Base-by-base conservation (phyloP, 2,797 vertebrate genomes). In the Bryconaethiops microstoma region DNA sequence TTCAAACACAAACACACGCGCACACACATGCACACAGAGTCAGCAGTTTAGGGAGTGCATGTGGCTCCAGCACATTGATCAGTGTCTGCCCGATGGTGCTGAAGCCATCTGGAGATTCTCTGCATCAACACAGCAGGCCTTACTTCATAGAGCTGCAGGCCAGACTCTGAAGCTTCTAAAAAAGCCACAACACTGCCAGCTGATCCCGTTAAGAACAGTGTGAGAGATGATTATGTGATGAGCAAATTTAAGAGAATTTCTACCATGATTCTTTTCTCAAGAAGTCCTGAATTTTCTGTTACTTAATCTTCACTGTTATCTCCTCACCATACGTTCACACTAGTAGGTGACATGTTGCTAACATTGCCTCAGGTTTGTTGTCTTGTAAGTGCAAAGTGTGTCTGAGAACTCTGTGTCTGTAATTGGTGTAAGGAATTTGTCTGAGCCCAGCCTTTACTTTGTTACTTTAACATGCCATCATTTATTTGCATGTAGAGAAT, bases 81-180 rank as follows among this genome's bases (percentile, higher is more conserved):
- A 71, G 73, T 84, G 69, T 82, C 72, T 76, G 39, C 40, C 42
- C 76, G 39, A 69, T 67, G 40, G 42, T 48, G 4, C 45, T 64
- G 5, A 60, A 74, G 62, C 81, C 87, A 88, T 88, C 85, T 88
- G 84, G 81, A 85, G 48, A 60, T 14, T 55, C 72, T 74, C 64
- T 50, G 42, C 74, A 74, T 54, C 21, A n/a, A 52, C 19, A 62
- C 21, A 71, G n/a, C 10, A 78, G 13, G 40, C 23, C 23, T 52
- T 29, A 67, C 52, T 39, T 67, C 29, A 74, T 16, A 73, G 21
- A 14, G 39, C 50, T 59, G 60, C 59, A 67, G 75, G 68, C 48
- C 54, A 59, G 50, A 75, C 25, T 1, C 59, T 64, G 21, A 62
- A 54, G 39, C 10, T 25, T 74, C 40, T 35, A 40, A 25, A 42